Evolutionary conservation across 2,797 vertebrate species (phyloP).

Genomic region (Lindbergichthys nudifrons): DNA sequence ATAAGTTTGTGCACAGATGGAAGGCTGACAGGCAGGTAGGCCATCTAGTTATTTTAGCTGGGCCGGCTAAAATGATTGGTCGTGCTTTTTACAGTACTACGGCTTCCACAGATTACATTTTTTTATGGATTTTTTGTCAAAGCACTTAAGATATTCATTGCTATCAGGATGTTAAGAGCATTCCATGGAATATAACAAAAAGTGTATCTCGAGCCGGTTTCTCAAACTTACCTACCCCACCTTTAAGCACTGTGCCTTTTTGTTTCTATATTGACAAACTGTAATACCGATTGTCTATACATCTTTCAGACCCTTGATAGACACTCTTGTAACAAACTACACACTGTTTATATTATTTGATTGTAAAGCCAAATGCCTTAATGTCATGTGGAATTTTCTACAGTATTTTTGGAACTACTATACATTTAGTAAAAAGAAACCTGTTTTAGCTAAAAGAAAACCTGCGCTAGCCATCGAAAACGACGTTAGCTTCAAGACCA

Average conservation of each 20-base stretch:
- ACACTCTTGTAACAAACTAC: neutral
- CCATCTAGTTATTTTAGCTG: no score
- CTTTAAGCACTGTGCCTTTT: constrained; percentile 12
- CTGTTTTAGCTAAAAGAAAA: neutral
- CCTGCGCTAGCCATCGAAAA: neutral
- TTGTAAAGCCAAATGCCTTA: neutral
- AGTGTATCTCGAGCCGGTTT: no score
- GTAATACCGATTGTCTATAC: neutral
- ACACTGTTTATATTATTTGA: neutral
- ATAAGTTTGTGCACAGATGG: no score
- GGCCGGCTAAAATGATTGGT: no score
- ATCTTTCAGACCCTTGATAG: neutral
- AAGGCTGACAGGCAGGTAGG: no score
- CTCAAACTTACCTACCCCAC: no score
- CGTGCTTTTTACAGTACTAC: no score
- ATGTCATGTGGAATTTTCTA: neutral
- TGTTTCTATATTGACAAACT: constrained; percentile 10
- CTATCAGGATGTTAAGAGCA: no score
- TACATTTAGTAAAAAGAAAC: neutral
- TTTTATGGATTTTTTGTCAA: no score
- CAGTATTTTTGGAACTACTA: neutral
- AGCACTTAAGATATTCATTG: no score
- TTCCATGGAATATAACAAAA: no score
- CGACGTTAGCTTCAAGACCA: neutral
- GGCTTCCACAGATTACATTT: no score